Conservation (phyloP, 2,797 vertebrate genomes). For the Dallia pectoralis region DNA sequence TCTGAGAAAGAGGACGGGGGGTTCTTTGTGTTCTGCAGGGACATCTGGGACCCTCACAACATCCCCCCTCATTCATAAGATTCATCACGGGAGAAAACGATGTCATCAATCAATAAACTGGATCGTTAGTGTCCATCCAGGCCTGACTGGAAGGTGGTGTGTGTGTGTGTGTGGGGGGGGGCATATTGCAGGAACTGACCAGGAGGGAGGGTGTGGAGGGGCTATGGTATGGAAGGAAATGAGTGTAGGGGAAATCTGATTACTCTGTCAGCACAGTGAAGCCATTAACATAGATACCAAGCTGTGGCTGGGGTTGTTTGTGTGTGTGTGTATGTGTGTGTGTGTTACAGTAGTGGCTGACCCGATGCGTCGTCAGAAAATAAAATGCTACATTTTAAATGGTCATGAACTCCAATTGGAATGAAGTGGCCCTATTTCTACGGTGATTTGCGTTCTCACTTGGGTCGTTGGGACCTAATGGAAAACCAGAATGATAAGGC, state of each 20-base stretch:
- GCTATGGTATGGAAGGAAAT: slow-evolving; percentile 26
- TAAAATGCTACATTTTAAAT: background rate
- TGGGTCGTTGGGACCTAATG: no score
- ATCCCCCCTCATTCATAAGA: slow-evolving; percentile 31
- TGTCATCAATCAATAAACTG: slow-evolving; percentile 53
- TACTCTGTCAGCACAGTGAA: slow-evolving; percentile 17
- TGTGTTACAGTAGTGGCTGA: background rate
- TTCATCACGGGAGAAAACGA: slow-evolving; percentile 28
- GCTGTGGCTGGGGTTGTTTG: slow-evolving; percentile 4
- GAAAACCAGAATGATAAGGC: background rate
- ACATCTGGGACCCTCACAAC: slow-evolving; percentile 53
- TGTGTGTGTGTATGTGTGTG: background rate
- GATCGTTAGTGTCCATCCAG: slow-evolving; percentile 10
- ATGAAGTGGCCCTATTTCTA: background rate
- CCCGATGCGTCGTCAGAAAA: background rate
- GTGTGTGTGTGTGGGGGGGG: no score
- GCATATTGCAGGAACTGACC: background rate
- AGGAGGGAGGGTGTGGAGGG: slow-evolving; percentile 13
- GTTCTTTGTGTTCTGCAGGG: slow-evolving; percentile 48
- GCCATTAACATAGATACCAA: slow-evolving; percentile 8
- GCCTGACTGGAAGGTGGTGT: slow-evolving; percentile 18
- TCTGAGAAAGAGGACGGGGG: slow-evolving; percentile 21
- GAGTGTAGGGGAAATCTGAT: slow-evolving; percentile 39
- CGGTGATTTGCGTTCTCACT: no score
- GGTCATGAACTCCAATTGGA: background rate